Base-by-base conservation (phyloP, 2,888 invertebrate species). In the Diplazon laetatorius region DNA sequence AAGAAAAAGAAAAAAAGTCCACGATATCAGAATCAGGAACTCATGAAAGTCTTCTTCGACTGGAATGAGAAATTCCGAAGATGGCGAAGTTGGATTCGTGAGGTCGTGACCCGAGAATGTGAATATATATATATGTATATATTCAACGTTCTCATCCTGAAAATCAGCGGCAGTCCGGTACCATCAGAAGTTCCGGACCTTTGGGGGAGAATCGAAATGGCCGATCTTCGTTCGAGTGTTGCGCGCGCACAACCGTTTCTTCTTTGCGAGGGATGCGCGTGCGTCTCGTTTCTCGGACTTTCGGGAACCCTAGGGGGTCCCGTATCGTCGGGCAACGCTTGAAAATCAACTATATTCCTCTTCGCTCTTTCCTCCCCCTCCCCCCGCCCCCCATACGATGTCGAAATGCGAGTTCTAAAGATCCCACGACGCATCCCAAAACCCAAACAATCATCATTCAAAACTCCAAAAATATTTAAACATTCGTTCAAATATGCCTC, bases 81-180 rank as follows among this genome's bases (percentile, higher is more conserved):
- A 76, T 76, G 70, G 76, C 50, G 70, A 65, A 70, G 76, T 57
- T 46, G 76, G 70, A 77, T 73, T 72, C 63, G 62, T 72, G 57
- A 73, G 72, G 73, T 77, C 55, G 77, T 62, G 68, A 77, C 62
- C 72, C 55, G 77, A 68, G 77, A 77, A 77, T 77, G 77, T 72
- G 68, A 71, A 76, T 50, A n/a, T n/a, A n/a, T n/a, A n/a, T n/a
- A n/a, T n/a, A n/a, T n/a, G n/a, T n/a, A n/a, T n/a, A n/a, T n/a
- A n/a, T n/a, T n/a, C n/a, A n/a, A 65, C 70, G 57, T 57, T 52
- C 66, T 52, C 46, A 39, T 55, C 72, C 48, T 16, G 5, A 30
- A 30, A 46, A 20, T n/a, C n/a, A n/a, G n/a, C n/a, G n/a, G n/a
- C 39, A 52, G 62, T 62, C 39, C 66, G 76, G 68, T 55, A 68